Conservation (phyloP, 2,888 invertebrate species). For the Limnephilus auricula region DNA sequence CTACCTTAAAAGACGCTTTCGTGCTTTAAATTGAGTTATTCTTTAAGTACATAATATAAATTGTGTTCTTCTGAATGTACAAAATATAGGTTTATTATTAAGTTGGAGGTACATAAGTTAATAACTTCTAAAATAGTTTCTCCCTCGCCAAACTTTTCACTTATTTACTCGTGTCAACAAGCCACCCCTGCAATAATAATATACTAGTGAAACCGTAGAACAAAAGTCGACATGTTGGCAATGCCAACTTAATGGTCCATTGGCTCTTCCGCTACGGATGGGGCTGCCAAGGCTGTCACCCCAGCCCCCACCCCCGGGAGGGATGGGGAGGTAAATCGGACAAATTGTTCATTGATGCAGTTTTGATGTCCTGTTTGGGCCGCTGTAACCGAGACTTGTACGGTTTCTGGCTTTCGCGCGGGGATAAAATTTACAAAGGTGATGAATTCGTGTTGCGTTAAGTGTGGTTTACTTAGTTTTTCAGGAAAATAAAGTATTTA, state of each 20-base stretch:
- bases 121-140: background rate
- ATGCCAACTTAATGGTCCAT: conserved; percentile 56
- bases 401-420: background rate
- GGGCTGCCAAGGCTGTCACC: background rate
- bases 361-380: conserved; percentile 53
- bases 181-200: conserved; percentile 8
- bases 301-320: conserved; percentile 5
- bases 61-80: no score
- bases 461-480: background rate
- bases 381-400: background rate
- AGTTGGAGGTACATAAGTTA: background rate
- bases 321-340: conserved; percentile 35
- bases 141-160: background rate
- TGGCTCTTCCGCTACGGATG: conserved; percentile 25
- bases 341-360: conserved; percentile 60
- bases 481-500: no score
- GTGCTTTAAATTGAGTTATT: no score
- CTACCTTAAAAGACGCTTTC: no score
- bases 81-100: background rate
- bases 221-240: conserved; percentile 54
- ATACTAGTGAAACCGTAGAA: conserved; percentile 53
- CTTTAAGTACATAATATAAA: no score
- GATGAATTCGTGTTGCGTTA: background rate
- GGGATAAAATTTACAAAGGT: background rate
- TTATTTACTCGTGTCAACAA: conserved; percentile 3